Evolutionary conservation across 2,113 vertebrate species (phyloP).

Genomic region (Chloroceryle aenea): DNA sequence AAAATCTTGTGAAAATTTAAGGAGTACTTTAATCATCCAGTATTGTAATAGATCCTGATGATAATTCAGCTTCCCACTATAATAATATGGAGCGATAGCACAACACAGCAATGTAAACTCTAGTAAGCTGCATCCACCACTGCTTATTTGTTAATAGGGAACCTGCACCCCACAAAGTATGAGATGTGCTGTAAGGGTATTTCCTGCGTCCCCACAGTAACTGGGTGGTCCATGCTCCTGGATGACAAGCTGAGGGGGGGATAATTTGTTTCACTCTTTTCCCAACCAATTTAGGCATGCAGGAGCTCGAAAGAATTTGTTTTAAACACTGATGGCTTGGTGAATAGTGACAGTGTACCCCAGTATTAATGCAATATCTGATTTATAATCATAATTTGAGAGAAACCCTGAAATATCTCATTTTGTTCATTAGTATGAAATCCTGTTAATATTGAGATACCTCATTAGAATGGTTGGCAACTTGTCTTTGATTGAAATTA

Average conservation of each 20-base stretch:
- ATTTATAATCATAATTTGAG: conserved; percentile 52
- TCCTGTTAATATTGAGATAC: conserved; percentile 63
- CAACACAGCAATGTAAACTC: neutral
- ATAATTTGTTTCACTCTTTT: neutral
- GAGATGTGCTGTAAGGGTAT: neutral
- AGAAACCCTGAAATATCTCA: conserved; percentile 66
- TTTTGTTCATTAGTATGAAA: conserved; percentile 74
- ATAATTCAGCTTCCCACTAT: conserved; percentile 42
- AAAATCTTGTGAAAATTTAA: conserved; percentile 66
- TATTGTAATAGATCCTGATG: conserved; percentile 57
- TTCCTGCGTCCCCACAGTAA: neutral
- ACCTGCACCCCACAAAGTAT: neutral
- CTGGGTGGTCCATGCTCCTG: neutral
- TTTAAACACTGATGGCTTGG: conserved; percentile 52
- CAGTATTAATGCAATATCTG: conserved; percentile 68
- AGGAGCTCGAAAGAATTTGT: conserved; percentile 35
- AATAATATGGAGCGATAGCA: conserved; percentile 45
- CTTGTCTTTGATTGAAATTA: conserved; percentile 75
- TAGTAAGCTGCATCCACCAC: neutral
- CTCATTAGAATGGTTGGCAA: conserved; percentile 71
- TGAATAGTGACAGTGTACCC: conserved; percentile 66
- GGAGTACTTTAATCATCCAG: conserved; percentile 68
- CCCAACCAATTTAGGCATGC: neutral
- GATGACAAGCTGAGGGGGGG: conserved; percentile 30
- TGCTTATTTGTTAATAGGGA: neutral